These are phyloP conservation scores for Solenopsis fugax DNA, from an alignment of 1,140 invertebrate genomes.

Conservation along the genomic window DNA sequence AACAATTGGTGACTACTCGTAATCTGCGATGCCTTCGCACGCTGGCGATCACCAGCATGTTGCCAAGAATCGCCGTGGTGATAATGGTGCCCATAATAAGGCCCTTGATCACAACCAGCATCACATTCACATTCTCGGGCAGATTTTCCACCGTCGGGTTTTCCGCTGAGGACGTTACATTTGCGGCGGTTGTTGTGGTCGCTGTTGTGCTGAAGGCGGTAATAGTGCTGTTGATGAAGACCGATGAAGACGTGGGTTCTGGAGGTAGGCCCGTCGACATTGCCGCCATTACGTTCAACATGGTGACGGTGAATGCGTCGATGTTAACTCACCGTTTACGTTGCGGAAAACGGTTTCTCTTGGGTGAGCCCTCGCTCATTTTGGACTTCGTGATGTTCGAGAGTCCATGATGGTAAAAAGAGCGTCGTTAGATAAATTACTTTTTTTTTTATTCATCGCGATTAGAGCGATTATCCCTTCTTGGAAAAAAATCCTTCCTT, in stretches of 20 bases:
- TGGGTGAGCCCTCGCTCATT: neutral
- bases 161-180: constrained; percentile 79
- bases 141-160: constrained; percentile 83
- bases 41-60: constrained; percentile 93
- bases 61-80: constrained; percentile 94
- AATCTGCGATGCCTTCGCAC: constrained; percentile 93
- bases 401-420: neutral
- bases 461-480: neutral
- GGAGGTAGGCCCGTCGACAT: constrained; percentile 81
- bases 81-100: constrained; percentile 94
- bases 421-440: neutral
- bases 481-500: neutral
- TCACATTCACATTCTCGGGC: constrained; percentile 80
- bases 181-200: constrained; percentile 64
- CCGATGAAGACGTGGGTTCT: constrained; percentile 75
- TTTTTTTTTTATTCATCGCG: neutral
- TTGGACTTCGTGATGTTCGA: constrained; percentile 5
- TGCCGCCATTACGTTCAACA: constrained; percentile 84
- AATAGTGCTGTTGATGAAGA: constrained; percentile 21
- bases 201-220: constrained; percentile 61
- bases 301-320: constrained; percentile 60
- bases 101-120: constrained; percentile 90
- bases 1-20: constrained; percentile 96
- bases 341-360: neutral
- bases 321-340: constrained; percentile 16